Base-by-base conservation (phyloP, 2,888 invertebrate species). In the Himalopsyche japonica region DNA sequence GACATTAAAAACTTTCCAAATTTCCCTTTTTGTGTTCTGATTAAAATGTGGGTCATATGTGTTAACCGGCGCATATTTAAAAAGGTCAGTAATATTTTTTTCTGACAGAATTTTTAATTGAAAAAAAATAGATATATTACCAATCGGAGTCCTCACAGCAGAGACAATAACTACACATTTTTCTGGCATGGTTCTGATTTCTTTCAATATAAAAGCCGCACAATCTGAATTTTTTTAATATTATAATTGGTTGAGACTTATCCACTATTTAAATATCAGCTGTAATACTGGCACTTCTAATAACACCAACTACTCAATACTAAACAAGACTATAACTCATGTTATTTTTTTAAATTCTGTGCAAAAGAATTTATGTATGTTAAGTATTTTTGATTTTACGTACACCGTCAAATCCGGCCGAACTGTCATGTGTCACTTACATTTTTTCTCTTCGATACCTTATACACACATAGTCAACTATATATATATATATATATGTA, bases 81-180 rank as follows among this genome's bases (percentile, higher is more conserved):
- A 20, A 57, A 57, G 20, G 20, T 57, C 10, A 43, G 7, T 15
- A 4, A 4, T 43, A 7, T 10, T 10, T 8, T 8, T 8, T 43
- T 43, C 37, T 1, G 1, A 10, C 0, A 43, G 10, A 43, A 43
- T 43, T 43, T 2, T 43, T 76, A 24, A 15, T 24, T 32, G 27
- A 32, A 24, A 18, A 30, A 76, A 76, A 76, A 24, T 76, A 32
- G 32, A 32, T 3, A 32, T 3, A 32, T 32, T 32, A 96, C 97
- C 97, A 88, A 98, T 95, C 1, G 97, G 96, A n/a, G 97, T 97
- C 87, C 98, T 93, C 24, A 94, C 95, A 20, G 95, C 97, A 32
- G 96, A 95, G 10, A 96, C 94, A 88, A 98, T 97, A 80, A 94
- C 94, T 76, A 95, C 95, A 82, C 94, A 93, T 43, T 87, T 88